Percentiles rank a stretch among this genome's conserved stretches.
Evolutionary conservation across 1,140 invertebrate species (phyloP).

Genomic region (Drosophila ambigua): DNA sequence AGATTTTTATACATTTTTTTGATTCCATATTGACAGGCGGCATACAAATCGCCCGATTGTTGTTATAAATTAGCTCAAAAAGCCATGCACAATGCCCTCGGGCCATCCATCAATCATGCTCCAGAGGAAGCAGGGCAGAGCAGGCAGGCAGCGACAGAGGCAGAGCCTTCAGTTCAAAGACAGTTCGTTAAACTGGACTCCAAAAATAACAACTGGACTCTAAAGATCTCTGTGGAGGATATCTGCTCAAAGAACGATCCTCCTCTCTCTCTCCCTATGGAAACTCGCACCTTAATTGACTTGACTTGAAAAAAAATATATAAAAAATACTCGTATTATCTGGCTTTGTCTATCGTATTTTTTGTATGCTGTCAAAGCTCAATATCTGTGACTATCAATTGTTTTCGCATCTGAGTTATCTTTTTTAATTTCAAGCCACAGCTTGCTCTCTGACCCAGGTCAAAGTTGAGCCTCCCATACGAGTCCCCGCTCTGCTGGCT

Average conservation of each 20-base stretch:
- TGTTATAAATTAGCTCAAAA: slow-evolving; percentile 80
- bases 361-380: slow-evolving; percentile 69
- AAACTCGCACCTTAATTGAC: slow-evolving; percentile 65
- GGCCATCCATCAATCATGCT: slow-evolving; percentile 67
- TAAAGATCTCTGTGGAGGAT: slow-evolving; percentile 38
- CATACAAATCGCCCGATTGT: slow-evolving; percentile 76
- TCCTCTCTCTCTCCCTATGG: neutral
- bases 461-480: slow-evolving; percentile 67
- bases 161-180: slow-evolving; percentile 41
- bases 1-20: slow-evolving; percentile 60
- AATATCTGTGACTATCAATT: slow-evolving; percentile 82
- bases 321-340: slow-evolving; percentile 49
- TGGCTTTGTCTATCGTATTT: slow-evolving; percentile 66
- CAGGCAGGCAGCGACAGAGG: slow-evolving; percentile 2
- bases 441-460: slow-evolving; percentile 73
- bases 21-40: slow-evolving; percentile 76
- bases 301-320: slow-evolving; percentile 29
- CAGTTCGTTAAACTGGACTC: slow-evolving; percentile 60
- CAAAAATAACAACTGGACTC: too few relatives aligned
- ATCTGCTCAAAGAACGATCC: slow-evolving; percentile 28
- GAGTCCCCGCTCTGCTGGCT: slow-evolving; percentile 36
- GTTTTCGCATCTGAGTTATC: slow-evolving; percentile 81
- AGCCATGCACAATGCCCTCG: slow-evolving; percentile 65
- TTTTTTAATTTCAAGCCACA: slow-evolving; percentile 78
- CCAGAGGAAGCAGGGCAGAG: neutral